Evolutionary conservation across 2,113 vertebrate species (phyloP), one percentile per base, ranked within the genome.

Genomic region (Rhipidura dahli): DNA sequence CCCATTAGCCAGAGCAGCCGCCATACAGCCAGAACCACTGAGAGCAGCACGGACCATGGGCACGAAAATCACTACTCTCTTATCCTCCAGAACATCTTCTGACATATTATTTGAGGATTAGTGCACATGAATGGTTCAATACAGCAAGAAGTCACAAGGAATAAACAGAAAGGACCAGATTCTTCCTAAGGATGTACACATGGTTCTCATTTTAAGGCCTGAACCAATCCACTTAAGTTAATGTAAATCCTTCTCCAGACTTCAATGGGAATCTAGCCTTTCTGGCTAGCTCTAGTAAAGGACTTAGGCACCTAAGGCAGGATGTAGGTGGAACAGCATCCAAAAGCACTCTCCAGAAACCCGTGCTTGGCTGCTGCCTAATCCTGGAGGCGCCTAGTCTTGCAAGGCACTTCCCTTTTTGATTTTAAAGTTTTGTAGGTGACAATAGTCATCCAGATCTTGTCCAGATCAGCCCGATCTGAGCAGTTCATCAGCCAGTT

Each of bases 381-480:
- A 97, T 97, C 95, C 96, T 89, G 91, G 81, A 95, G 96, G 94
- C 93, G 94, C 93, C 96, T 95, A 65, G 93, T 53, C 87, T 91
- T 94, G 81, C 87, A 89, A 92, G 81, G 77, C 80, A 91, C 89
- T 83, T 95, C 91, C 65, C 61, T 95, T 94, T 95, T 57, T 4
- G 23, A 91, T 89, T 96, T 95, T 76, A n/a, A 95, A 91, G 61
- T 89, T 85, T 86, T 94, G 53, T 87, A 87, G 91, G 94, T 95
- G 95, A 97, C 94, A 96, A 35, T 45, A 89, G 93, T 71, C 83
- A 94, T 92, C 94, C 69, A 90, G 79, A 94, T 88, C 83, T 30
- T 72, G 89, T 88, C 86, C 90, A 87, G 77, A 87, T 92, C 89
- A 92, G 80, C 73, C 73, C 56, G 37, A 69, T 92, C 91, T 82